phyloP scores from a whole-genome alignment of 2,797 vertebrate species.

The Glyptemys insculpta region DNA sequence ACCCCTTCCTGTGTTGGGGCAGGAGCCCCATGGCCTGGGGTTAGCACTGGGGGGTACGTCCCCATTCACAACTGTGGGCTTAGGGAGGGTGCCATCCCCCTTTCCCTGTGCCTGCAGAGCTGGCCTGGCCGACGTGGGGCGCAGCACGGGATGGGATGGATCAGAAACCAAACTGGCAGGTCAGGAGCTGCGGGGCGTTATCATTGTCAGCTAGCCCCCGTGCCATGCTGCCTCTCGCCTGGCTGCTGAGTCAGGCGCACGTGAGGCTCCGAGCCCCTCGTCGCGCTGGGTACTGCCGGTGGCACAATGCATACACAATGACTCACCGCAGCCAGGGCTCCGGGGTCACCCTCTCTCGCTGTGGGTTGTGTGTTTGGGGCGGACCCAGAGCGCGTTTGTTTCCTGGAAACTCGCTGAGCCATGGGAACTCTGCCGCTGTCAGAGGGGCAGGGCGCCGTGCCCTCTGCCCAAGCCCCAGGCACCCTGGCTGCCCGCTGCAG shows the following conservation, averaged over 20 bases:
- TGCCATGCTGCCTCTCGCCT: not conserved
- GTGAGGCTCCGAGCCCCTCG: not conserved
- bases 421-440: not conserved
- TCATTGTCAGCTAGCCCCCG: not conserved
- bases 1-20: not conserved
- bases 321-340: not conserved
- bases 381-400: constrained; percentile 12
- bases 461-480: not conserved
- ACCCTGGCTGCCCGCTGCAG: no score
- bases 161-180: not conserved
- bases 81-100: not conserved
- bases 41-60: not conserved
- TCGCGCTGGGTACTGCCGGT: rapidly evolving
- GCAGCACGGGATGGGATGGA: not conserved
- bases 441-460: constrained; percentile 37
- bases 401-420: constrained; percentile 65
- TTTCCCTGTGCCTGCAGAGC: not conserved
- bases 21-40: not conserved
- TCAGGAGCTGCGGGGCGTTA: not conserved
- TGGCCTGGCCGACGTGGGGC: not conserved
- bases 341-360: not conserved
- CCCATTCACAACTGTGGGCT: not conserved
- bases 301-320: not conserved
- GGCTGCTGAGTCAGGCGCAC: not conserved
- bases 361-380: not conserved